Conservation (phyloP, 2,113 vertebrate genomes). For the Rhinogobius similis region DNA sequence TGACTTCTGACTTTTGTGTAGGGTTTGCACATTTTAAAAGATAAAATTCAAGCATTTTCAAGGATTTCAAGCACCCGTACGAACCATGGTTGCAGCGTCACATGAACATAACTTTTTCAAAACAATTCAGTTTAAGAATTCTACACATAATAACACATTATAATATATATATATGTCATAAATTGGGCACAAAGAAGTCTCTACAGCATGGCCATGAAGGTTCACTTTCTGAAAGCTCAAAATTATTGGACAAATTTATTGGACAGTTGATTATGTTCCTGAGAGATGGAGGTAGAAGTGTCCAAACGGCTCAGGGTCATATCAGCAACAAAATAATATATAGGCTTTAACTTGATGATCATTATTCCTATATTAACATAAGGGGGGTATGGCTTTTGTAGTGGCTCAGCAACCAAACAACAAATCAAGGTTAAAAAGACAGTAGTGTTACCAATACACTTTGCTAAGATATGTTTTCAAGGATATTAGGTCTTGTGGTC, state of each 20-base stretch:
- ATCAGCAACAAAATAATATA: conserved; percentile 47
- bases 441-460: not conserved
- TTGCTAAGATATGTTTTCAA: not conserved
- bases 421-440: not conserved
- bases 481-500: not conserved
- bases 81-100: too few species aligned
- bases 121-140: conserved; percentile 5
- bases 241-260: conserved; percentile 18
- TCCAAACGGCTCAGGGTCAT: conserved; percentile 39
- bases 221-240: conserved; percentile 32
- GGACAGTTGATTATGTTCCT: conserved; percentile 43
- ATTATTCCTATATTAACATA: conserved; percentile 13
- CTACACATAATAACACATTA: conserved; percentile 60
- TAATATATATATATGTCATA: conserved; percentile 47
- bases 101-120: too few species aligned
- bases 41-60: too few species aligned
- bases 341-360: conserved; percentile 30
- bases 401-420: conserved; percentile 56
- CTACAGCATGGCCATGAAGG: conserved; percentile 56
- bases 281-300: conserved; percentile 73
- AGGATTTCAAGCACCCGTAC: too few species aligned
- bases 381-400: conserved; percentile 56
- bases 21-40: too few species aligned
- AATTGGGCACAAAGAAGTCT: conserved; percentile 47
- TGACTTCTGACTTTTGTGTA: too few species aligned